A percentile compares a stretch with the other conserved stretches of the same genome.
phyloP scores from a whole-genome alignment of 2,888 invertebrate species.

The Tholera decimalis region DNA sequence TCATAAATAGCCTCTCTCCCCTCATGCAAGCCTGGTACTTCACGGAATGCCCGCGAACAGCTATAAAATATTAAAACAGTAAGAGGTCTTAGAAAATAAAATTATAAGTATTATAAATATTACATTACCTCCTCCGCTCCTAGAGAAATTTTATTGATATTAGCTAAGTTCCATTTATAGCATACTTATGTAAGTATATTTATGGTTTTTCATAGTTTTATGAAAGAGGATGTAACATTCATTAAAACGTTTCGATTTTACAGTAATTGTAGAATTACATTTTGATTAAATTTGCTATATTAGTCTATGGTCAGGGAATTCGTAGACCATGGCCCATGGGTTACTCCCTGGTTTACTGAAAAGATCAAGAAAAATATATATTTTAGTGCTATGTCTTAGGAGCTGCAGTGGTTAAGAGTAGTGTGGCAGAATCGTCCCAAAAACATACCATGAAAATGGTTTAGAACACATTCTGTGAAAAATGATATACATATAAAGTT shows the following conservation, averaged over 20 bases:
- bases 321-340: background rate
- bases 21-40: conserved; percentile 28
- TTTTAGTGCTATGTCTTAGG: too few relatives aligned
- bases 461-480: too few relatives aligned
- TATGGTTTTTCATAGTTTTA: conserved; percentile 2
- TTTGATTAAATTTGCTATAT: too few relatives aligned
- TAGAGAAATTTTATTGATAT: conserved; percentile 18
- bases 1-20: conserved; percentile 54
- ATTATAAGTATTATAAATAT: conserved; percentile 15
- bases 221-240: background rate
- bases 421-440: too few relatives aligned
- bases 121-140: conserved; percentile 9
- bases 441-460: background rate
- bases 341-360: background rate
- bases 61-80: conserved; percentile 21
- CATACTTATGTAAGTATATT: background rate
- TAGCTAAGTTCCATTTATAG: conserved; percentile 16
- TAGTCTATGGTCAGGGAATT: too few relatives aligned
- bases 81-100: conserved; percentile 22
- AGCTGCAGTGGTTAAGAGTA: too few relatives aligned
- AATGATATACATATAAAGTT: too few relatives aligned
- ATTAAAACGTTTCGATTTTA: background rate
- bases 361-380: background rate
- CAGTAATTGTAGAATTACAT: background rate
- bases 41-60: conserved; percentile 30